phyloP scores from a whole-genome alignment of 2,113 vertebrate species.

The Hippolais icterina region DNA sequence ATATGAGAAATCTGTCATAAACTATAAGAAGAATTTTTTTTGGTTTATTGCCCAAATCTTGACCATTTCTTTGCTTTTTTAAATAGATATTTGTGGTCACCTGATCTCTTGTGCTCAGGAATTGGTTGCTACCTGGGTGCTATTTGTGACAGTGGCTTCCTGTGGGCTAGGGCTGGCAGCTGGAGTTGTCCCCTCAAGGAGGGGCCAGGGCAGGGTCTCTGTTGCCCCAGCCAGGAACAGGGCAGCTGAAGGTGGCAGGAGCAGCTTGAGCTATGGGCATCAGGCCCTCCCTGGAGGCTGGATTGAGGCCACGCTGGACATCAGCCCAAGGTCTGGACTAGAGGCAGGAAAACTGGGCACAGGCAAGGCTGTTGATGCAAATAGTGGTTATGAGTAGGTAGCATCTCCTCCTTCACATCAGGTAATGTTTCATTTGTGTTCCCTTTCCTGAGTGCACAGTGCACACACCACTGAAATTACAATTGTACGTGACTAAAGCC shows the following conservation, averaged over 20 bases:
- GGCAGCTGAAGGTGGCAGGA: background rate
- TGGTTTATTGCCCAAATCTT: background rate
- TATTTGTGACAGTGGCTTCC: rapidly evolving
- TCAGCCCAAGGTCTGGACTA: background rate
- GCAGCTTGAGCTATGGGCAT: background rate
- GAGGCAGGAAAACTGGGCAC: background rate
- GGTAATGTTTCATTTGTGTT: background rate
- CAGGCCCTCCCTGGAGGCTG: background rate
- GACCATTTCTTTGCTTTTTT: background rate
- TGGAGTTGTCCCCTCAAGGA: background rate
- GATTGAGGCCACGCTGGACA: background rate
- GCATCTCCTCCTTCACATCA: background rate
- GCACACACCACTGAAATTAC: background rate
- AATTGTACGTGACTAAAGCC: rapidly evolving
- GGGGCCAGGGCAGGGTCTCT: background rate
- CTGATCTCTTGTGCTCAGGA: background rate
- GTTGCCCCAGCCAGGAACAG: background rate
- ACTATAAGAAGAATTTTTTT: background rate
- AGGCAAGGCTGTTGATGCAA: background rate
- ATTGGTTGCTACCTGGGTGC: background rate
- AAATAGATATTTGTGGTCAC: background rate
- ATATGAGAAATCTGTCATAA: background rate
- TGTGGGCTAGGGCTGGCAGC: background rate
- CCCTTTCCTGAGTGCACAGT: rapidly evolving
- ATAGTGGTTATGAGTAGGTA: background rate